Evolutionary conservation across 92 coral and sea anemone species (phyloP).

Genomic region (Phenganax stokvisi): DNA sequence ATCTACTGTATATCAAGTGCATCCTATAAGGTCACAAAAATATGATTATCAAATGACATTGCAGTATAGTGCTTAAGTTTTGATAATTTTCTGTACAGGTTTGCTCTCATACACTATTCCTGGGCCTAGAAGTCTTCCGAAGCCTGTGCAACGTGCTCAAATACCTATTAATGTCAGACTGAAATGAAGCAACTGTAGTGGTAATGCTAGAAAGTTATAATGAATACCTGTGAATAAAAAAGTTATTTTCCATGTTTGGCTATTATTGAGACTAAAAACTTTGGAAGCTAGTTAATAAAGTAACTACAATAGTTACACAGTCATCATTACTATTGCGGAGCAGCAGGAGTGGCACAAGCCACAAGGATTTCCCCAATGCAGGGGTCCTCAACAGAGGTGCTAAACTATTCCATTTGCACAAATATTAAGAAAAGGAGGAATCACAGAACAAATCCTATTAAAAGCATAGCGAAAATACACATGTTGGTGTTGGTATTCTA

Average conservation of each 20-base stretch:
- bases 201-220: background rate
- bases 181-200: background rate
- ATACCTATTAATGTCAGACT: constrained; percentile 28
- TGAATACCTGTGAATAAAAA: background rate
- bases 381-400: too few species aligned
- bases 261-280: background rate
- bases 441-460: too few species aligned
- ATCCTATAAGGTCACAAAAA: background rate
- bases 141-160: constrained; percentile 6
- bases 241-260: background rate
- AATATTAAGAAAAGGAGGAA: too few species aligned
- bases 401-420: too few species aligned
- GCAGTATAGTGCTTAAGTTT: background rate
- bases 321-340: too few species aligned
- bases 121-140: constrained; percentile 60
- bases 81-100: constrained; percentile 42
- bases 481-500: too few species aligned
- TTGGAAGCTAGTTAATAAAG: too few species aligned
- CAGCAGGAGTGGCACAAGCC: too few species aligned
- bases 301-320: too few species aligned
- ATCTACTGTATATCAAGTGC: too few species aligned
- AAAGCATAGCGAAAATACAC: too few species aligned
- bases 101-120: constrained; percentile 74
- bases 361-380: too few species aligned
- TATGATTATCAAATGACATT: background rate